Evolutionary conservation across 2,113 vertebrate genomes (phyloP), one percentile per base, ranked within the genome.

Genomic region (Cyanoliseus patagonus): DNA sequence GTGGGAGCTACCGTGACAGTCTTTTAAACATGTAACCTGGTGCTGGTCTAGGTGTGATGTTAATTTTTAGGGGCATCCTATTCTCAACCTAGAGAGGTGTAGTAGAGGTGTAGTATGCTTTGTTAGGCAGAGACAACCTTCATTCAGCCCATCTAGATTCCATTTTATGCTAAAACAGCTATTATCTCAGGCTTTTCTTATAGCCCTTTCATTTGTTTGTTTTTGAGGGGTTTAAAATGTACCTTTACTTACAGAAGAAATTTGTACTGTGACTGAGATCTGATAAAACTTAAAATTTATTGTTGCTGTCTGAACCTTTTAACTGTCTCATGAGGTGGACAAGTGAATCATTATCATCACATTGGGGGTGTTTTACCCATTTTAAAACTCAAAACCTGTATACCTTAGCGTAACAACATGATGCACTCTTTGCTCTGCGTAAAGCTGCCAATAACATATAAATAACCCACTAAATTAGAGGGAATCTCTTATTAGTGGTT

Each of bases 211-310:
- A 57, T 68, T 63, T 17, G 30, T 6, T 19, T 39, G 25, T 13
- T 62, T 76, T 61, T 57, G 39, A 78, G 49, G 18, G 19, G 9
- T 44, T 92, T 94, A 74, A 85, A 90, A 74, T 33, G 17, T 81
- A 74, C 59, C 53, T 96, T 96, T 93, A 82, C 4, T 73, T 92
- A 83, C 41, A 67, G 61, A 51, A 77, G 11, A 55, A 67, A 72
- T 53, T 27, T 59, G 11, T 69, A 20, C 23, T 22, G 20, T 64
- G 44, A 52, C 33, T 51, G 61, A 88, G 30, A 72, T 46, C 59
- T 96, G 92, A 94, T 91, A 74, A 80, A 91, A 72, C 44, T 51
- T 88, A 53, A 80, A 92, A 70, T 51, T 51, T 88, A 57, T 88
- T 77, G 13, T 52, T 83, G 46, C 37, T 82, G 17, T 74, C 42